Evolutionary conservation across 2,797 vertebrate genomes (phyloP).

Genomic region (Zalophus californianus): DNA sequence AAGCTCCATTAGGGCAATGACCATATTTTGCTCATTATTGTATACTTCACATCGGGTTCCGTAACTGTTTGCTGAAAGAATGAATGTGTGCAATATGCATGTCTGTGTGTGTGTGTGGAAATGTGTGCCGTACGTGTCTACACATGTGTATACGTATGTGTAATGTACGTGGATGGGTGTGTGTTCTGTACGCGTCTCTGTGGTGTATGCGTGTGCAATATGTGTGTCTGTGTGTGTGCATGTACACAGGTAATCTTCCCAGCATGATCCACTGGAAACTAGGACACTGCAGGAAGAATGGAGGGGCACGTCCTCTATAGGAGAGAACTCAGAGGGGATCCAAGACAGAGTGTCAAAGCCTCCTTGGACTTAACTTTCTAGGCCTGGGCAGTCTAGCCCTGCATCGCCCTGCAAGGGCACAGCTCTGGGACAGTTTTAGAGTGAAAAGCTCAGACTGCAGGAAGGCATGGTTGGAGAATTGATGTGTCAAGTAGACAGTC

Average conservation of each 20-base stretch:
- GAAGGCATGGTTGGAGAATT: background rate
- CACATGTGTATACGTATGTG: background rate
- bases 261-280: background rate
- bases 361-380: background rate
- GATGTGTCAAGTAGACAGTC: background rate
- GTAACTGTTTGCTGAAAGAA: background rate
- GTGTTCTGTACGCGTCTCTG: background rate
- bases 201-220: background rate
- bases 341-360: background rate
- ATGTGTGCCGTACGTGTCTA: background rate
- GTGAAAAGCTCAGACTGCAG: background rate
- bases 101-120: accelerated
- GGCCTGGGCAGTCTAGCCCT: background rate
- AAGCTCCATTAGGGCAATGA: background rate
- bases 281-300: background rate
- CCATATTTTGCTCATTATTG: background rate
- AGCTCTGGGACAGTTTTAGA: background rate
- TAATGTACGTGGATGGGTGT: background rate
- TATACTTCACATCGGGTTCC: background rate
- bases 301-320: background rate
- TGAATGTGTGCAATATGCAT: background rate
- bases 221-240: background rate
- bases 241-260: background rate
- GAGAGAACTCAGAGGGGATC: background rate
- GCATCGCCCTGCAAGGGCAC: too few relatives aligned